Evolutionary conservation across 2,113 vertebrate genomes (phyloP), one percentile per base, ranked within the genome.

Genomic region (Toxotes jaculatrix): DNA sequence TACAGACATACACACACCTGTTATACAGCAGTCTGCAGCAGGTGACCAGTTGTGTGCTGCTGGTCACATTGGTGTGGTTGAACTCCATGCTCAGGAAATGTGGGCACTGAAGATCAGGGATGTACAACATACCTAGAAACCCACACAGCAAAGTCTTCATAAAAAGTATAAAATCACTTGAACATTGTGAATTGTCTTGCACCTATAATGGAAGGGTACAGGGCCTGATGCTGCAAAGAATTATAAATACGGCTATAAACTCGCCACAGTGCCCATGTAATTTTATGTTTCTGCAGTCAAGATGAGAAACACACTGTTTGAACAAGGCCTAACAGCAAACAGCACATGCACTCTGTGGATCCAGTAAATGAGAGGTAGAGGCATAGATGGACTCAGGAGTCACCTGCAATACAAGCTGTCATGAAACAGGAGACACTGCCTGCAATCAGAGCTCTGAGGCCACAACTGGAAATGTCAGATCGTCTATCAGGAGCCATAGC

Each of bases 361-460:
- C 43, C 53, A 23, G 27, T 47, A n/a, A 57, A 45, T 12, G 14
- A 68, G 5, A 61, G 5, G 42, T 0, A 70, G 14, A 63, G 19
- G 32, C 5, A 40, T n/a, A 57, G 2, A 65, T 49, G 14, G 17
- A 80, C 34, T 9, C 16, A 59, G 38, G 0, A 49, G 10, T 85
- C 94, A 98, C 97, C 97, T 95, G 97, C 96, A 0, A 97, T 85
- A 51, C 97, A 98, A 32, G 97, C 97, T 0, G 97, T 97, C 96
- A 97, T 95, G 84, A 97, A 97, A 73, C 96, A 96, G 49, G 97
- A 91, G 0, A 89, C 77, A 0, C 95, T 96, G 55, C 97, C 97
- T 0, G 96, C 94, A 7, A 97, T 94, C 92, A 98, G 91, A 3
- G 97, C 91, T 86, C 97, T 94, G 64, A 96, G 0, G 32, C 95